Evolutionary conservation across 1,140 invertebrate genomes (phyloP).

Genomic region (Meteorus sp.): DNA sequence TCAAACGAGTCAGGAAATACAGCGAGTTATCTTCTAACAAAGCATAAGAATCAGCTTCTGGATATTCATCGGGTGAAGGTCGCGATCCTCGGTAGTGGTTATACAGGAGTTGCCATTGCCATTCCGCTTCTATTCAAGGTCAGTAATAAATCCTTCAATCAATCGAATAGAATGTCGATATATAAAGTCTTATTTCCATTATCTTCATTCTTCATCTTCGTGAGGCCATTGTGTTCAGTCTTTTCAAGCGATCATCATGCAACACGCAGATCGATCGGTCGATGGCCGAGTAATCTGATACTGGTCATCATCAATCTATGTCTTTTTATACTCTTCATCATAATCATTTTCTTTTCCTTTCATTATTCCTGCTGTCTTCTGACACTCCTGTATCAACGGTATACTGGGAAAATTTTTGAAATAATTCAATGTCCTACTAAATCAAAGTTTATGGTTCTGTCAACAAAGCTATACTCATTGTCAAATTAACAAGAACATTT

Average conservation of each 20-base stretch:
- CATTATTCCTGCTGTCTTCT: neutral
- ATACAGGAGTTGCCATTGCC: conserved; percentile 45
- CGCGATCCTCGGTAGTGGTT: conserved; percentile 44
- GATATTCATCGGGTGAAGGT: conserved; percentile 45
- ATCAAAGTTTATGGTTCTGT: no score
- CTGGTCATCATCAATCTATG: neutral
- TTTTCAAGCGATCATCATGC: neutral
- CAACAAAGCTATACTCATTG: no score
- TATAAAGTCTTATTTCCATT: neutral
- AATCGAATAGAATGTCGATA: conserved; percentile 2
- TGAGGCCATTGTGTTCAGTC: neutral
- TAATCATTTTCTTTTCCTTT: neutral
- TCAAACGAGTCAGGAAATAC: conserved; percentile 31
- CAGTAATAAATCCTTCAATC: conserved; percentile 25
- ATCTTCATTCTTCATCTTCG: neutral
- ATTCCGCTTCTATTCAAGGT: conserved; percentile 49
- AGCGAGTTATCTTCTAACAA: conserved; percentile 44
- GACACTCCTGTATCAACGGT: no score
- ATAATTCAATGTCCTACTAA: no score
- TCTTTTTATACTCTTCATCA: neutral
- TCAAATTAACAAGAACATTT: no score
- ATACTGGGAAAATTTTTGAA: no score
- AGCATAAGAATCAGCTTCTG: conserved; percentile 40
- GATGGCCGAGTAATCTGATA: neutral
- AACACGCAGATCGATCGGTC: neutral